A percentile compares a stretch with the other conserved stretches of the same genome.
Conservation (phyloP, 2,888 invertebrate species). For the Latheticus oryzae region DNA sequence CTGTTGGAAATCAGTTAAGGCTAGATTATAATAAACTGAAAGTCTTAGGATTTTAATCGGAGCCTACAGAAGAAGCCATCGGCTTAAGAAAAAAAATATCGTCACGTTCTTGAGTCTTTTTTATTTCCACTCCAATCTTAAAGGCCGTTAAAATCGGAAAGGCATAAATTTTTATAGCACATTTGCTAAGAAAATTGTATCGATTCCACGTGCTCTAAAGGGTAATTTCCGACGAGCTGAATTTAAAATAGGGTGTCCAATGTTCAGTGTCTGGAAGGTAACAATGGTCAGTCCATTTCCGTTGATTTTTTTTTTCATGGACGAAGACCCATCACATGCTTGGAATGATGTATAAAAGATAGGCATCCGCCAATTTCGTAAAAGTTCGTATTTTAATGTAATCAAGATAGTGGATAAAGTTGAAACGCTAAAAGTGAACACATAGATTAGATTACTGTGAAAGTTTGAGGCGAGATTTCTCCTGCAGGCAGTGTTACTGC, state of each 20-base stretch:
- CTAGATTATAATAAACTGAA: no score
- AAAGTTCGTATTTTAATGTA: conserved; percentile 48
- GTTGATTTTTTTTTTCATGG: conserved; percentile 45
- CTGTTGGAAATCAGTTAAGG: no score
- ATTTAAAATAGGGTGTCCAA: conserved; percentile 54
- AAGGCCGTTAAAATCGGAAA: conserved; percentile 57
- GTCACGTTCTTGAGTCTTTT: conserved; percentile 46
- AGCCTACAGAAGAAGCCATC: background rate
- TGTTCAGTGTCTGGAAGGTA: conserved; percentile 49
- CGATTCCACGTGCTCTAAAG: conserved; percentile 53
- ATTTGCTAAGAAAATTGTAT: conserved; percentile 61
- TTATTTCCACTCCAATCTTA: conserved; percentile 50
- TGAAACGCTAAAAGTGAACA: conserved; percentile 51
- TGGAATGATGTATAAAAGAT: conserved; percentile 44
- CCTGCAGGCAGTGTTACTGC: conserved; percentile 41
- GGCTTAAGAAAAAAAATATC: conserved; percentile 36
- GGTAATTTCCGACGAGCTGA: conserved; percentile 57
- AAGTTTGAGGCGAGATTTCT: conserved; percentile 49
- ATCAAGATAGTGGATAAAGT: conserved; percentile 52
- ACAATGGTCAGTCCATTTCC: conserved; percentile 61
- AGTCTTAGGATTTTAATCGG: no score
- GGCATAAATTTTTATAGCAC: conserved; percentile 59
- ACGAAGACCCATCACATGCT: conserved; percentile 42
- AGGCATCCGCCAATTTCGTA: conserved; percentile 30
- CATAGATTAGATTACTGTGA: conserved; percentile 52